These are phyloP conservation scores for Zenarchopterus dispar DNA, from an alignment of 2,797 vertebrate species.

Conservation along the genomic window DNA sequence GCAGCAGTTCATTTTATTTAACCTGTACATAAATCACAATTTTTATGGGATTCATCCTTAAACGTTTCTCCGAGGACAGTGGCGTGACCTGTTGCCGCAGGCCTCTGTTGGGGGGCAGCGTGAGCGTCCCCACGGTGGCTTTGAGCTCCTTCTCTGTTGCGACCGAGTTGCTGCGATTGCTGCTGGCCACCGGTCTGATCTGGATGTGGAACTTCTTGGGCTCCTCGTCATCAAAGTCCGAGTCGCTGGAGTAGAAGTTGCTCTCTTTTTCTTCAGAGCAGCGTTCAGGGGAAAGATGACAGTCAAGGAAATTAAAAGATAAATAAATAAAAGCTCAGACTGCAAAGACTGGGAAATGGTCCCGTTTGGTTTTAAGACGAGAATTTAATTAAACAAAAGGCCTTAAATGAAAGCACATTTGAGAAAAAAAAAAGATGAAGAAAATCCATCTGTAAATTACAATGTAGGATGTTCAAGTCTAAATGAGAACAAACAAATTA, in stretches of 20 bases:
- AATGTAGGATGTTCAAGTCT: no score
- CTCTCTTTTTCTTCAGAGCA: slow-evolving; percentile 81
- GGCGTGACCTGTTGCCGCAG: slow-evolving; percentile 55
- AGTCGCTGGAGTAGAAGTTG: slow-evolving; percentile 92
- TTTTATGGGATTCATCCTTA: neutral
- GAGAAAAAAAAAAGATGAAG: no score
- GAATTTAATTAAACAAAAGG: neutral
- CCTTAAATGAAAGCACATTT: no score
- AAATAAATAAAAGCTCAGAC: slow-evolving; percentile 7
- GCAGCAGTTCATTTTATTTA: no score
- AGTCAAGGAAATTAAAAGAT: no score
- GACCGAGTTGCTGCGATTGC: slow-evolving; percentile 74
- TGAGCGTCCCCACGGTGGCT: slow-evolving; percentile 89
- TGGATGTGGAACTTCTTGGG: slow-evolving; percentile 92
- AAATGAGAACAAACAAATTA: no score
- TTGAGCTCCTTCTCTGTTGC: slow-evolving; percentile 88
- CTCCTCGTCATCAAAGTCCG: slow-evolving; percentile 93
- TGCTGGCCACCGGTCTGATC: slow-evolving; percentile 87
- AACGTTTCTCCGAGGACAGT: neutral
- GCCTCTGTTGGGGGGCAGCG: slow-evolving; percentile 86
- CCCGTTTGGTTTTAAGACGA: neutral
- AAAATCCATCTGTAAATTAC: no score
- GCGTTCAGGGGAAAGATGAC: slow-evolving; percentile 53
- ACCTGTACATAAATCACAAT: neutral
- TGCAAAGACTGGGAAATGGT: neutral